Evolutionary conservation across 2,113 vertebrate species (phyloP), one percentile per base, ranked within the genome.

Genomic region (Suncus etruscus): DNA sequence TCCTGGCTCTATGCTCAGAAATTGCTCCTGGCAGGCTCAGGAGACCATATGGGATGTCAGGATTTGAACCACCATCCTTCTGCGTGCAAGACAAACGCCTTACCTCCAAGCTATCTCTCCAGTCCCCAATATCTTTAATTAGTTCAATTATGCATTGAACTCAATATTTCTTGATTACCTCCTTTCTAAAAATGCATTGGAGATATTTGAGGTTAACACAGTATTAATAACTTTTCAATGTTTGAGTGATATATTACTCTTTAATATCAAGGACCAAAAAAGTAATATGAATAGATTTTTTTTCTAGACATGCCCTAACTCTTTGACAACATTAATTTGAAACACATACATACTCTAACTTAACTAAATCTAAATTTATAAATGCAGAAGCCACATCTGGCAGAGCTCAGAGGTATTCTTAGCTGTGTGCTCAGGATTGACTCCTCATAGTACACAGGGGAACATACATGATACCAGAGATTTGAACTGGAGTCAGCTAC

Each of bases 161-260:
- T 91, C 11, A 9, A 61, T 69, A 29, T 75, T 39, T 31, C 84
- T 88, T 73, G 72, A 20, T 78, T 77, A 83, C 16, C 78, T 74
- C 16, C 54, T 47, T 80, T 48, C 45, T 15, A 84, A 73, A 73
- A 61, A 16, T 68, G 27, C 66, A 61, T 48, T 63, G 80, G 82
- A 80, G 69, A 11, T 27, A 80, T 24, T 3, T 90, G 48, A 80
- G 5, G 45, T 39, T 83, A 47, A 82, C 48, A 4, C 61, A 47
- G 47, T 48, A 66, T 48, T 68, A 68, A 47, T 47, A 66, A 47
- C 22, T 79, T 31, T 74, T 22, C 39, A 25, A 8, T n/a, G 32
- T 1, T 29, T 85, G 48, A 58, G 2, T 27, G 31, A 86, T 16
- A 7, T 63, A 24, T 39, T 27, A 48, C 58, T 12, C 22, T 51